Base-by-base conservation (phyloP, 2,113 vertebrate genomes). In the Thalassoma bifasciatum region DNA sequence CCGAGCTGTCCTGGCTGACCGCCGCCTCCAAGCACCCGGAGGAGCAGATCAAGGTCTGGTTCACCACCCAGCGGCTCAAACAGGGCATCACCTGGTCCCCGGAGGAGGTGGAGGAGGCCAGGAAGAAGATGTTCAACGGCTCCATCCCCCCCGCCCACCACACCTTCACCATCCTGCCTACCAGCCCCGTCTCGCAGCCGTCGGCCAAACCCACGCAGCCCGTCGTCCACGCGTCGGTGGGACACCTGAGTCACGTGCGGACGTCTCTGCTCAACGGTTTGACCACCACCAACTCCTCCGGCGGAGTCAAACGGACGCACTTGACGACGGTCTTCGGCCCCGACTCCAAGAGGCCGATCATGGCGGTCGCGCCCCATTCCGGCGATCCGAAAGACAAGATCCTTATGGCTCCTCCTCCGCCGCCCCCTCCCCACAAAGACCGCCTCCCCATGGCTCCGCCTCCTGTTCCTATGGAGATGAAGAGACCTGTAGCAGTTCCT, bases 81-180 rank as follows among this genome's bases (percentile, higher is more conserved):
- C 97, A 98, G 0, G 98, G 98, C 54, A 99, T 99, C 93, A 99
- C 98, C 65, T 99, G 98, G 98, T 97, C 97, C 72, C 98, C 98
- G 0, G 98, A 99, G 85, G 98, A 99, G 86, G 97, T 99, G 22
- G 98, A 99, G 54, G 98, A 99, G 82, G 98, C 98, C n/a, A 93
- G 98, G 47, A 98, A 98, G 84, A 98, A 99, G 91, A 98, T 99
- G 97, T 99, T 99, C 56, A 98, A 98, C 0, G 97, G 97, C 61
- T 97, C 96, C 42, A 95, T 97, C 77, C 96, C 96, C 77, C 91
- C 96, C 0, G 91, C 95, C 10, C 96, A 96, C 51, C 96, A 95
- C 13, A 96, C 95, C 0, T 96, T 97, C 91, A 94, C 95, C 0
- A 90, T 95, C 79, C 81, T 95, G 66, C 95, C 96, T 19, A 91